phyloP scores from a whole-genome alignment of 2,113 vertebrate species.

The Amblyornis subalaris region DNA sequence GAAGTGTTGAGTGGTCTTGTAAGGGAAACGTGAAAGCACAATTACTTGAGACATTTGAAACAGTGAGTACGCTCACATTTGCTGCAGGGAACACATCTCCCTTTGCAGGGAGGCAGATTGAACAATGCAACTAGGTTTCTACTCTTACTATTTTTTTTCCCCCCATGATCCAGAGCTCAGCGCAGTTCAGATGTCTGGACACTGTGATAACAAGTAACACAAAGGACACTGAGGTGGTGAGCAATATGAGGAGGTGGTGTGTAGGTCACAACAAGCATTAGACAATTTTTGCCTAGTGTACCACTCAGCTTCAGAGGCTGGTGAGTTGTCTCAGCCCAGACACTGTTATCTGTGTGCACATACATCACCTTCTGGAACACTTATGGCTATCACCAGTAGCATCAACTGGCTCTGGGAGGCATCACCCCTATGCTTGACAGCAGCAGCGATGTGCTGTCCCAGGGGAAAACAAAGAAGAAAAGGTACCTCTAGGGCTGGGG shows the following conservation, averaged over 20 bases:
- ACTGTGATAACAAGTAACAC: not conserved
- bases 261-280: not conserved
- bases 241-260: not conserved
- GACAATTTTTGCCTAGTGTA: not conserved
- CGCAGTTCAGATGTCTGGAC: not conserved
- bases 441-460: rapidly evolving
- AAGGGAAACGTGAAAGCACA: slow-evolving; percentile 22
- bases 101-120: not conserved
- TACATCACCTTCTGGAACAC: not conserved
- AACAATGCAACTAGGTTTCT: not conserved
- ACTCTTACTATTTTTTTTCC: not conserved
- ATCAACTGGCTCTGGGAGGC: not conserved
- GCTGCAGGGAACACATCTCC: not conserved
- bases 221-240: not conserved
- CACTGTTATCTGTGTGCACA: not conserved
- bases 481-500: not conserved
- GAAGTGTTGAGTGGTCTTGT: slow-evolving; percentile 40
- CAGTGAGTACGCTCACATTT: slow-evolving; percentile 6
- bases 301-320: not conserved
- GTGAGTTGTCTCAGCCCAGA: not conserved
- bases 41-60: slow-evolving; percentile 45
- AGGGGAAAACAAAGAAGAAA: not conserved
- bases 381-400: not conserved
- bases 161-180: not conserved
- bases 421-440: not conserved